Percentiles rank a stretch among this genome's conserved stretches.
Evolutionary conservation across 2,113 vertebrate genomes (phyloP).

Genomic region (Apteryx owenii): DNA sequence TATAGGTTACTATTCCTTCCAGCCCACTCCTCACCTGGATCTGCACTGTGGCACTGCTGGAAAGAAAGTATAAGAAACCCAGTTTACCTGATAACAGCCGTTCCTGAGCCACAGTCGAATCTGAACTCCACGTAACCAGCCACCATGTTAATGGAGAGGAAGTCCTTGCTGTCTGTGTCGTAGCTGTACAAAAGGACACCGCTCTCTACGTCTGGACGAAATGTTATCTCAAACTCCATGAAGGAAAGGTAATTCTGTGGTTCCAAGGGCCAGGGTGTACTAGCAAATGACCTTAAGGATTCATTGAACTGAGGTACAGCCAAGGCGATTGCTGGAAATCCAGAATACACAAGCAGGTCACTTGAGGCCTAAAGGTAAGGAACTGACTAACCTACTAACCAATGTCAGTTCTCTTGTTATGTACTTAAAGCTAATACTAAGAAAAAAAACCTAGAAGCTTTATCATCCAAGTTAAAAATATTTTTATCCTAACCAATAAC

Average conservation of each 20-base stretch:
- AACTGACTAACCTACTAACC: neutral
- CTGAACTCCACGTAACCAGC: slow-evolving; percentile 89
- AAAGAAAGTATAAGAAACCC: neutral
- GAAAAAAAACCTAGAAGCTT: neutral
- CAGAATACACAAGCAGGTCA: slow-evolving; percentile 20
- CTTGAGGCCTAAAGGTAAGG: neutral
- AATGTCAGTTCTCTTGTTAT: neutral
- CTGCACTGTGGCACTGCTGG: neutral
- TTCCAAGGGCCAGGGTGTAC: slow-evolving; percentile 89
- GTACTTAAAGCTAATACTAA: neutral
- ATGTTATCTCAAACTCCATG: slow-evolving; percentile 93
- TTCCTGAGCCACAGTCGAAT: slow-evolving; percentile 96
- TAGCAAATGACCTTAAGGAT: slow-evolving; percentile 86
- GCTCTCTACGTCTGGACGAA: slow-evolving; percentile 81
- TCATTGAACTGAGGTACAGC: slow-evolving; percentile 90
- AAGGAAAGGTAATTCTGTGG: slow-evolving; percentile 92
- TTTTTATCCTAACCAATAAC: neutral
- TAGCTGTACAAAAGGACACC: slow-evolving; percentile 93
- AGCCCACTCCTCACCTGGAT: neutral
- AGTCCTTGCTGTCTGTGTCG: slow-evolving; percentile 89
- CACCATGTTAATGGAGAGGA: slow-evolving; percentile 87
- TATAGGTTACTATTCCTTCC: neutral
- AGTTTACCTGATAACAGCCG: slow-evolving; percentile 86
- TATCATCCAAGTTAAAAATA: neutral
- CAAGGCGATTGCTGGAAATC: slow-evolving; percentile 84